Evolutionary conservation across 2,797 vertebrate genomes (phyloP).

Genomic region (Coregonus ussuriensis): DNA sequence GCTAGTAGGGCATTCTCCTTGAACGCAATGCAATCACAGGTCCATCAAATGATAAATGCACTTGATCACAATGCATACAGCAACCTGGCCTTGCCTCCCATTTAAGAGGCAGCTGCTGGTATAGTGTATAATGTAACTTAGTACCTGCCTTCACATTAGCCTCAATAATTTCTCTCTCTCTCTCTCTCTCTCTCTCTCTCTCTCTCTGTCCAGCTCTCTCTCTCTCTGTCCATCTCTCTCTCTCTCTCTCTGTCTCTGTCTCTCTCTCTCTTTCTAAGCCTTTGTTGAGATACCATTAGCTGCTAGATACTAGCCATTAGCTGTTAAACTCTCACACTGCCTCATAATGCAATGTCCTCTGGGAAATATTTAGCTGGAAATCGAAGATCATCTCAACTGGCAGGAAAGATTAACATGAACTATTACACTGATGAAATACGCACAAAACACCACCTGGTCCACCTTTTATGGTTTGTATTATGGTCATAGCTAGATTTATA

Average conservation of each 20-base stretch:
- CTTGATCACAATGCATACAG: constrained; percentile 6
- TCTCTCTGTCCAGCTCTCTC: no score
- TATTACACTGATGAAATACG: no score
- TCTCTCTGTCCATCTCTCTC: neutral
- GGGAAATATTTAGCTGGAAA: constrained; percentile 4
- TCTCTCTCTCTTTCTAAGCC: no score
- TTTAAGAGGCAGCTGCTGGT: constrained; percentile 35
- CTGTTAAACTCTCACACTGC: constrained; percentile 33
- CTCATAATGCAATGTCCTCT: constrained; percentile 12
- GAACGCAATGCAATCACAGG: constrained; percentile 49
- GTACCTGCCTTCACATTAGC: constrained; percentile 56
- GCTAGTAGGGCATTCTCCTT: constrained; percentile 15
- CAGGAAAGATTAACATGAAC: neutral
- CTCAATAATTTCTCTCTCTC: constrained; percentile 49
- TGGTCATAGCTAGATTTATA: neutral
- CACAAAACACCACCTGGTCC: neutral
- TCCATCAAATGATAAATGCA: constrained; percentile 38
- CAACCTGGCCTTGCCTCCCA: constrained; percentile 5
- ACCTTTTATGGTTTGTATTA: neutral
- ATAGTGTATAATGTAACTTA: constrained; percentile 45
- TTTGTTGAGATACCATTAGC: no score
- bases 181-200: neutral
- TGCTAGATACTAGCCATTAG: constrained; percentile 45
- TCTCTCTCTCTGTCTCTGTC: neutral
- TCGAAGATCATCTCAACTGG: constrained; percentile 18